Conservation (phyloP, 2,888 invertebrate genomes). For the Pseudococcus viburni region DNA sequence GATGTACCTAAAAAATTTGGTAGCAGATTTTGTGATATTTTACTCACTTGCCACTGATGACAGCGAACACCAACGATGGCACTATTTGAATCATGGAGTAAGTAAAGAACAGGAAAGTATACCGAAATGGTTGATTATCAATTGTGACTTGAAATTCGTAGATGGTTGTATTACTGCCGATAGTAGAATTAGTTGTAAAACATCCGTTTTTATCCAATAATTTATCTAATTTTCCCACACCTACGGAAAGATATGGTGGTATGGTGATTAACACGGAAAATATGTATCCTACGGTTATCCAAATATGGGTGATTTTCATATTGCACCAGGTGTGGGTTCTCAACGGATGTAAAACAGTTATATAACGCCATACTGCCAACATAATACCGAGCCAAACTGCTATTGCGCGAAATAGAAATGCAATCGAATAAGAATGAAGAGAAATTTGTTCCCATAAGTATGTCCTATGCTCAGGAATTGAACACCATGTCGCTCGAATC, state of each 20-base stretch:
- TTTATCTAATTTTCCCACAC: background rate
- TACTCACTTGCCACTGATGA: too few relatives aligned
- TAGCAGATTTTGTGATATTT: too few relatives aligned
- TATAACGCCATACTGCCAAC: background rate
- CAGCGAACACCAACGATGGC: too few relatives aligned
- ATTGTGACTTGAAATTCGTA: background rate
- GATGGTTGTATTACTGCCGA: background rate
- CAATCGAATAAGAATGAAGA: too few relatives aligned
- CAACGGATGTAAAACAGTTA: background rate
- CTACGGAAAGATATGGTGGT: background rate
- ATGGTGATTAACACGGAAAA: background rate
- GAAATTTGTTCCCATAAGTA: too few relatives aligned
- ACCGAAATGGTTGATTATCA: background rate
- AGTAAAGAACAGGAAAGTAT: background rate
- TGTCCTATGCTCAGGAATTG: too few relatives aligned
- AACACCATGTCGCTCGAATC: too few relatives aligned
- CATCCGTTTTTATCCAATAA: background rate
- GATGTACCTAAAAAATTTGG: too few relatives aligned
- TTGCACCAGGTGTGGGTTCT: background rate
- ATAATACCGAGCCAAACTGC: background rate
- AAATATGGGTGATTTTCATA: conserved; percentile 72
- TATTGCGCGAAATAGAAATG: too few relatives aligned
- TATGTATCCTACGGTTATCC: background rate
- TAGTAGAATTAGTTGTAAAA: background rate
- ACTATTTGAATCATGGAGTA: background rate